Percentiles rank a stretch among this genome's conserved stretches.
Evolutionary conservation across 2,797 vertebrate species (phyloP).

Genomic region (Phaenicophaeus curvirostris): DNA sequence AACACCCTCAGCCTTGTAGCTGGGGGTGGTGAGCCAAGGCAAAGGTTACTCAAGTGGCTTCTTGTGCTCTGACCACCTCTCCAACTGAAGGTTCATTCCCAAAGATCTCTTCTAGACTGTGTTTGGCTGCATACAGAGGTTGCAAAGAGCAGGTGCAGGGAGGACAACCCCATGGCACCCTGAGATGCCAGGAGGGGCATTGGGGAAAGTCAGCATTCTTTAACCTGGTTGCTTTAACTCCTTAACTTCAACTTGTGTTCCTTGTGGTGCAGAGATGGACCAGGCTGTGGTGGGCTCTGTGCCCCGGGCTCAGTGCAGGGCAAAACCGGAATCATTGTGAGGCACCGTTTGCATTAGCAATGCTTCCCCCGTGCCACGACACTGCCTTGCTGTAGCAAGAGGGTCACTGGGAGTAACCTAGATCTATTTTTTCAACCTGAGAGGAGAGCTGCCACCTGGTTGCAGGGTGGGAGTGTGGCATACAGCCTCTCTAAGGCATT

Average conservation of each 20-base stretch:
- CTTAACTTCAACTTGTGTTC: neutral
- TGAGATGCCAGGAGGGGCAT: neutral
- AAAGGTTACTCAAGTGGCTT: neutral
- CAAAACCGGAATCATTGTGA: rapidly evolving
- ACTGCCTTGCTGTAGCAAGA: rapidly evolving
- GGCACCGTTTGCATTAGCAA: neutral
- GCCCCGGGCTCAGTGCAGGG: rapidly evolving
- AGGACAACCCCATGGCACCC: rapidly evolving
- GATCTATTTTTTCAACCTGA: neutral
- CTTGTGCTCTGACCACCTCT: neutral
- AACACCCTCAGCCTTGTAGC: neutral
- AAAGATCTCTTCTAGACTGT: neutral
- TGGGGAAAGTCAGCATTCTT: neutral
- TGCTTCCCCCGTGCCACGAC: too few species aligned
- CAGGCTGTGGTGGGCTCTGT: neutral
- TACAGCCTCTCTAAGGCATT: neutral
- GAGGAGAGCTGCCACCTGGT: rapidly evolving
- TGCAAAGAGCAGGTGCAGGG: neutral
- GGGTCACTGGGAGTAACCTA: neutral
- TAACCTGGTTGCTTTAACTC: neutral
- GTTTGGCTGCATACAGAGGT: neutral
- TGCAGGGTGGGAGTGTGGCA: rapidly evolving
- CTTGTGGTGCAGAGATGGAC: neutral
- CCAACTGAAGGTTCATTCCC: rapidly evolving
- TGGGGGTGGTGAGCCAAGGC: neutral